phyloP scores from a whole-genome alignment of 1,140 invertebrate genomes.

The Atopsyche davidsoni region DNA sequence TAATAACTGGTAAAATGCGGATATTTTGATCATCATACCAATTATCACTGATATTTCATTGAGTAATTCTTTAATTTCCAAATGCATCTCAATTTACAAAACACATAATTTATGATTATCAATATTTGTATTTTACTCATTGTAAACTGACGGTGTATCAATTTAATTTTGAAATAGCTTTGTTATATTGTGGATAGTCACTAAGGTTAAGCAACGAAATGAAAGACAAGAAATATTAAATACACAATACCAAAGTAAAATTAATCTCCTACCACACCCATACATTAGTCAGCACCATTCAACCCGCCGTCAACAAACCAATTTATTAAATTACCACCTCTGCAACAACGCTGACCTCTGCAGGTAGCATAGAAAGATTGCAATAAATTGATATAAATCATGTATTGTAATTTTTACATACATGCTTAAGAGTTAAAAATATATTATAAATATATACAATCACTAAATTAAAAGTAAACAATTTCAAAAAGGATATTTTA shows the following conservation, averaged over 20 bases:
- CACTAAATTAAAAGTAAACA: background rate
- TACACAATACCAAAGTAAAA: background rate
- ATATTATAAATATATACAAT: background rate
- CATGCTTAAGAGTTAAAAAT: slow-evolving; percentile 6
- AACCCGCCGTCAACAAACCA: too few relatives aligned
- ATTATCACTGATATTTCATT: too few relatives aligned
- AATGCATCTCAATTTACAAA: too few relatives aligned
- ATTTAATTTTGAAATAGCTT: too few relatives aligned
- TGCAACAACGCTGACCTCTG: background rate
- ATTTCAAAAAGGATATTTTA: slow-evolving; percentile 13
- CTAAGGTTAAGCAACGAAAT: background rate
- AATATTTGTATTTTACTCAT: too few relatives aligned
- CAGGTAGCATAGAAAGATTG: background rate
- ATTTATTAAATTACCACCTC: too few relatives aligned
- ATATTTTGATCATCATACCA: too few relatives aligned
- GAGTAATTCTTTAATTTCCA: too few relatives aligned
- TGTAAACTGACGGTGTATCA: too few relatives aligned
- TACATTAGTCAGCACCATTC: background rate
- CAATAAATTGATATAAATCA: background rate
- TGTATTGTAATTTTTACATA: slow-evolving; percentile 4
- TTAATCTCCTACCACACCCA: background rate
- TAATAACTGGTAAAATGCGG: too few relatives aligned
- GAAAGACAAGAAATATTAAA: background rate
- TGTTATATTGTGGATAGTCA: too few relatives aligned
- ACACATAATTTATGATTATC: too few relatives aligned